Base-by-base conservation (phyloP, 2,113 vertebrate genomes). In the Mastomys natalensis region DNA sequence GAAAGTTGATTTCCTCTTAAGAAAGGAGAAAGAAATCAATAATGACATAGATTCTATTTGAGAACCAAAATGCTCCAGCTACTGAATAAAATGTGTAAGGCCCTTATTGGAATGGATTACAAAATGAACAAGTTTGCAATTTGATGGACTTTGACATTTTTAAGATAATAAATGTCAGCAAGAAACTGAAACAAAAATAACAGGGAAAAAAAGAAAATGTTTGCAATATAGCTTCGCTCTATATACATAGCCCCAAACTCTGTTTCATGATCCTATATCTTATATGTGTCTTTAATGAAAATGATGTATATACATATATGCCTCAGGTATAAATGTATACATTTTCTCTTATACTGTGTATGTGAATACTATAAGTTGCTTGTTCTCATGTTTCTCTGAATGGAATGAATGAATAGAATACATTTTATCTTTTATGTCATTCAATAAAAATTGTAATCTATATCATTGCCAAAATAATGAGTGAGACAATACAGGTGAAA, bases 1-100 rank as follows among this genome's bases (percentile, higher is more conserved):
- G 80, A 95, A 97, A 96, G 85, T 78, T 95, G 96, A 90, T 97
- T 98, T 98, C 89, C 73, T 73, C 62, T 60, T 62, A 92, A 91
- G 89, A 98, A 98, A 29, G 26, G 55, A 58, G 51, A 92, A 85
- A 92, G 66, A 96, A 98, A 97, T 97, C 97, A 97, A 92, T 98
- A 98, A 94, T 81, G 66, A 95, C 55, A 96, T 87, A 81, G 73
- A 90, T 96, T 95, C 89, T 97, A 78, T 98, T 96, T 97, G 89
- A 95, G 82, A 98, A 92, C 95, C 92, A 82, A 97, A 97, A 53
- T 96, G 87, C 40, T 98, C 76, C 93, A 92, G 68, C 72, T 97
- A 48, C 87, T 97, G 95, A 98, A 97, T 97, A 96, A 95, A 97
- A 92, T 95, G 89, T 97, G 70, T 96, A 91, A 84, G 58, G 48